Percentiles rank a stretch among this genome's conserved stretches.
Evolutionary conservation across 1,140 invertebrate genomes (phyloP).

Genomic region (Rhagoletis zephyria): DNA sequence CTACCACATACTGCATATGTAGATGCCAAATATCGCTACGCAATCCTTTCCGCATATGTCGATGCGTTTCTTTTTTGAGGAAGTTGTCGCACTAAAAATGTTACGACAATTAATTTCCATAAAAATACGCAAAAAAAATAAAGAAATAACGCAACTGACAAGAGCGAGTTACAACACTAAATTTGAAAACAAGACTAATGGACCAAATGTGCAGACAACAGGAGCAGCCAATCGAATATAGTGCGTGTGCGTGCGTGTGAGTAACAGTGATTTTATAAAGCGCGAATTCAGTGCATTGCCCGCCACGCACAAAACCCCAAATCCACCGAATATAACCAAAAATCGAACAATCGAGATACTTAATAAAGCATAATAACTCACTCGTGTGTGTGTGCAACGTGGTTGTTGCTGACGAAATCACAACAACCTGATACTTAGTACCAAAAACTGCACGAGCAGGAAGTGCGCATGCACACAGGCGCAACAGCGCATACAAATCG

Average conservation of each 20-base stretch:
- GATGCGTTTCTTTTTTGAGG: slow-evolving; percentile 7
- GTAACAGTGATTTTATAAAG: not conserved
- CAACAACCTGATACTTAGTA: not conserved
- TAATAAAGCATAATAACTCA: too few species aligned
- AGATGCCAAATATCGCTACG: not conserved
- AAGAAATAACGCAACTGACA: not conserved
- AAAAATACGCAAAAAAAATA: not conserved
- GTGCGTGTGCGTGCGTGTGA: not conserved
- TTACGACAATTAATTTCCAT: slow-evolving; percentile 48
- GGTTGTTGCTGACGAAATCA: not conserved
- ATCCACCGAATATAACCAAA: not conserved
- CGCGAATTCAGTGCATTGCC: slow-evolving; percentile 16
- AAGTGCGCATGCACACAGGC: slow-evolving; percentile 3
- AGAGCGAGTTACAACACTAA: not conserved
- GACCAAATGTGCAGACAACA: slow-evolving; percentile 7
- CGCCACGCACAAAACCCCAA: slow-evolving; percentile 26
- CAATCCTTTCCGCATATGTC: slow-evolving; percentile 44
- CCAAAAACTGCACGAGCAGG: slow-evolving; percentile 37
- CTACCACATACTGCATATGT: too few species aligned
- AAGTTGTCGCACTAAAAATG: slow-evolving; percentile 45
- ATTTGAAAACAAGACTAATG: slow-evolving; percentile 19
- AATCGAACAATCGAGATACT: slow-evolving; percentile 1
- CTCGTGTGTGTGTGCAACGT: not conserved
- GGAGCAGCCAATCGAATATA: slow-evolving; percentile 19
- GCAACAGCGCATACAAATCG: not conserved